Base-by-base conservation (phyloP, 2,888 invertebrate genomes). In the Podabrus alpinus region DNA sequence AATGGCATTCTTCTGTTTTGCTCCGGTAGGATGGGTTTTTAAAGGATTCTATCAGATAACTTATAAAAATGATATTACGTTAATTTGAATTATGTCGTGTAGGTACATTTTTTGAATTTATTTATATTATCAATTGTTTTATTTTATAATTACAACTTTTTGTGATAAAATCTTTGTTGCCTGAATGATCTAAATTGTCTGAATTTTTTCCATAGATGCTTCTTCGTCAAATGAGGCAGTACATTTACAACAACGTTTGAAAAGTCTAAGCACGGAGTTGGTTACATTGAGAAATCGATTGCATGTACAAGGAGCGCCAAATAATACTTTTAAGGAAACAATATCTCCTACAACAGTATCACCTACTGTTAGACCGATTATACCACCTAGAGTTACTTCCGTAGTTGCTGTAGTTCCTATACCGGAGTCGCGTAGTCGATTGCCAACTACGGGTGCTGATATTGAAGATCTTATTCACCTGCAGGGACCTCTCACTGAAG, bases 161-260 rank as follows among this genome's bases (percentile, higher is more conserved):
- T n/a, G n/a, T n/a, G n/a, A n/a, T n/a, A n/a, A n/a, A n/a, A n/a
- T n/a, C n/a, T n/a, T n/a, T n/a, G n/a, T n/a, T n/a, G n/a, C n/a
- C n/a, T n/a, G n/a, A n/a, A n/a, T n/a, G n/a, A n/a, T n/a, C n/a
- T n/a, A n/a, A n/a, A n/a, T n/a, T n/a, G n/a, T n/a, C n/a, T n/a
- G n/a, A 3, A 45, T 68, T 75, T 79, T 74, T 79, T 74, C 89
- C 89, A 1, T 91, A 97, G 97, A 97, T 94, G 96, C 96, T 83
- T 95, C 96, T 83, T 96, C 96, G 79, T 96, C 96, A 83, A 96
- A 96, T 90, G 97, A 97, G 90, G 96, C 96, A 82, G 96, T 96
- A 84, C 96, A 96, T 87, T 90, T 97, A 85, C 96, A 97, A 89
- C 96, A 96, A 88, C 93, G 96, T 82, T 91, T 97, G 85, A 94